Conservation (phyloP, 1,140 invertebrate genomes). For the Leptinotarsa lineolata region DNA sequence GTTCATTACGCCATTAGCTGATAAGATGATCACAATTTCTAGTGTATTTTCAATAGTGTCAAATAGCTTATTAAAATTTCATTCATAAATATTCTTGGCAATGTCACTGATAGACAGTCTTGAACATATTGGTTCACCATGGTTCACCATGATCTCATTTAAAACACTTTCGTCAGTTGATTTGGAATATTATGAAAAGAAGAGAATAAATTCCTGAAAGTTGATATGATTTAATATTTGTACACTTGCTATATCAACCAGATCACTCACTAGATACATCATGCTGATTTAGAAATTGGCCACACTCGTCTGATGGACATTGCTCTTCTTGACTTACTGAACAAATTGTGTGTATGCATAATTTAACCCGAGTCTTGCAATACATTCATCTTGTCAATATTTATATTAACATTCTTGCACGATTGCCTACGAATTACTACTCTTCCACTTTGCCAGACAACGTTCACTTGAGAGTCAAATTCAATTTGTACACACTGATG, state of each 20-base stretch:
- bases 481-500: neutral
- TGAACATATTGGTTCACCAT: no score
- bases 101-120: no score
- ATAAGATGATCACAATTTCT: no score
- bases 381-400: constrained; percentile 34
- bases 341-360: constrained; percentile 34
- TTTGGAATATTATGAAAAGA: neutral
- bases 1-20: no score
- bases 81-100: no score
- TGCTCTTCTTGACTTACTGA: neutral
- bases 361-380: constrained; percentile 24
- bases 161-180: neutral
- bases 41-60: no score
- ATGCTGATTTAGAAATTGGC: constrained; percentile 16
- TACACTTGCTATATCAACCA: neutral
- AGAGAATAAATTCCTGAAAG: no score
- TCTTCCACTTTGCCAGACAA: constrained; percentile 7
- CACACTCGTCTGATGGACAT: neutral
- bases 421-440: constrained; percentile 27
- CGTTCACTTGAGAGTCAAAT: neutral
- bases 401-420: constrained; percentile 33
- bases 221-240: no score
- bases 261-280: neutral
- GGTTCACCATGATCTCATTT: no score
- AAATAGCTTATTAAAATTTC: no score